Percentiles rank a stretch among this genome's conserved stretches.
These are phyloP conservation scores for Myripristis jacobus DNA, from an alignment of 2,797 vertebrate genomes.

Conservation along the genomic window DNA sequence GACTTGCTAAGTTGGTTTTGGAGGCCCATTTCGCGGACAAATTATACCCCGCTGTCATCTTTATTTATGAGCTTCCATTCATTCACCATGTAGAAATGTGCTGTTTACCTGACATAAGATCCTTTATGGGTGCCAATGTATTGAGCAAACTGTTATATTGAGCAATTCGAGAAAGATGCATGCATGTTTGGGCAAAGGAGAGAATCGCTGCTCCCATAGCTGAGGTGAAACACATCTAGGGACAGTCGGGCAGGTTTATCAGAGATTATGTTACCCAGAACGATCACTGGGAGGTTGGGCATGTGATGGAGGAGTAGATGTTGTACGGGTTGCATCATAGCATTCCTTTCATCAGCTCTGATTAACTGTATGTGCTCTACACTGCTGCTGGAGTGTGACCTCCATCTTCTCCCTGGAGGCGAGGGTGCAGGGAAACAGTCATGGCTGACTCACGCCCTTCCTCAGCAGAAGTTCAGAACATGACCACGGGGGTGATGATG, in stretches of 20 bases:
- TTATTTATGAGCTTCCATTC: constrained; percentile 47
- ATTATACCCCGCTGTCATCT: constrained; percentile 31
- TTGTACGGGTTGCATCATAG: constrained; percentile 30
- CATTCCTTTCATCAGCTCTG: constrained; percentile 39
- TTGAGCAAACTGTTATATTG: constrained; percentile 30
- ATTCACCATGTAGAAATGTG: constrained; percentile 29
- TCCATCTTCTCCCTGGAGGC: constrained; percentile 52
- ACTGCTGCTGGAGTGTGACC: constrained; percentile 26
- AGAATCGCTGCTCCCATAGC: not conserved
- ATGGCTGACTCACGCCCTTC: constrained; percentile 63
- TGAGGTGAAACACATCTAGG: not conserved
- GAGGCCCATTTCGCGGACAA: constrained; percentile 36
- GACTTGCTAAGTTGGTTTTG: constrained; percentile 41
- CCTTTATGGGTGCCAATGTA: constrained; percentile 21
- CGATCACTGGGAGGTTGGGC: constrained; percentile 20
- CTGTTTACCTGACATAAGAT: constrained; percentile 33
- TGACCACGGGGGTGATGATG: constrained; percentile 54
- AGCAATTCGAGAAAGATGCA: constrained; percentile 15
- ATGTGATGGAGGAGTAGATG: constrained; percentile 30
- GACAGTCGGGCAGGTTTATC: constrained; percentile 36
- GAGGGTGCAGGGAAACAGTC: constrained; percentile 63
- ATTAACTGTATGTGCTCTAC: constrained; percentile 23
- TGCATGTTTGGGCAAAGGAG: constrained; percentile 26
- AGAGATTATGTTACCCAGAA: constrained; percentile 12
- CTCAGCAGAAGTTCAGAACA: constrained; percentile 5